Conservation (phyloP, 2,113 vertebrate genomes). For the Dolichallabes microphthalmus region DNA sequence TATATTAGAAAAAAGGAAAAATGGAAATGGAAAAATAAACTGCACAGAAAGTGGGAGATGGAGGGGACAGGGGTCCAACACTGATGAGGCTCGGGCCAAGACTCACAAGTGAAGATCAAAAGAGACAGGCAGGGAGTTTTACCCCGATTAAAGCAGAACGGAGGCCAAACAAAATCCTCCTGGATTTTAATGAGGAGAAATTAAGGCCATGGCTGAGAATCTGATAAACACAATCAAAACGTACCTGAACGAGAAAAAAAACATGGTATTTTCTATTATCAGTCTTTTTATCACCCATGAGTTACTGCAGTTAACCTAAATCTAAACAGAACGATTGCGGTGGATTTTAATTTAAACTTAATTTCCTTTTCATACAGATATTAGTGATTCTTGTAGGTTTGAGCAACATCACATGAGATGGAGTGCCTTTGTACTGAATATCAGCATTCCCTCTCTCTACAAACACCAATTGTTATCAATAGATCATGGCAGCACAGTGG, state of each 20-base stretch:
- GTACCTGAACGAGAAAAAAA: constrained; percentile 12
- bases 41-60: background rate
- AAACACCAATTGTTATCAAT: too few relatives aligned
- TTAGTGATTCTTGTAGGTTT: background rate
- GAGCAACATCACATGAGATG: too few relatives aligned
- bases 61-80: background rate
- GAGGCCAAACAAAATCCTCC: constrained; percentile 48
- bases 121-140: constrained; percentile 41
- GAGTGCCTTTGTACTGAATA: background rate
- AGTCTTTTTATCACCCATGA: background rate
- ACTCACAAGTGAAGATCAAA: constrained; percentile 48
- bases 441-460: background rate
- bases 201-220: too few relatives aligned
- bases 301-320: background rate
- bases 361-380: background rate
- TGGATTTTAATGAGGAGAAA: constrained; percentile 48
- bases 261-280: background rate
- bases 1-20: background rate
- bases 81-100: constrained; percentile 17
- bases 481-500: too few relatives aligned
- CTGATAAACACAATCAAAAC: too few relatives aligned
- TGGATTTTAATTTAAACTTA: background rate
- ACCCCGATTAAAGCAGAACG: constrained; percentile 43
- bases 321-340: background rate
- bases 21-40: too few relatives aligned